Conservation (phyloP, 1,140 invertebrate genomes). For the Colletes latitarsis region DNA sequence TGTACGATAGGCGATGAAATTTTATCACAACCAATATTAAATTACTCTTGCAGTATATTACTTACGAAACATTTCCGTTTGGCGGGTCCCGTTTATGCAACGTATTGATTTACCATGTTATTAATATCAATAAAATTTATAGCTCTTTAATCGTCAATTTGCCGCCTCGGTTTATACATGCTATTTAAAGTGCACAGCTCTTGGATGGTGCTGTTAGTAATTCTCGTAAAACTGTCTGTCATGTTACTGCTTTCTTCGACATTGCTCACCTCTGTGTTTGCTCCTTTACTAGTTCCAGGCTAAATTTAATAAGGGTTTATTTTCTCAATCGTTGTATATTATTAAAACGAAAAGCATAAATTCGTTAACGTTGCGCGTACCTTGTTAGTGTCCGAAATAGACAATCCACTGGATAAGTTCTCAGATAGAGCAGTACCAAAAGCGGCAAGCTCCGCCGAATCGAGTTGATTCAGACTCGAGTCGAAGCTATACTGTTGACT, state of each 20-base stretch:
- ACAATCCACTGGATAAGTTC: constrained; percentile 66
- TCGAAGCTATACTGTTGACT: constrained; percentile 67
- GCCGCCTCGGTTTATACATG: constrained; percentile 68
- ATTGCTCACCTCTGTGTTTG: constrained; percentile 1
- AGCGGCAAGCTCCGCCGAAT: constrained; percentile 62
- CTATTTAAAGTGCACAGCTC: constrained; percentile 75
- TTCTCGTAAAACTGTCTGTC: constrained; percentile 81
- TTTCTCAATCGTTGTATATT: neutral
- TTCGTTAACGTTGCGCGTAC: constrained; percentile 29
- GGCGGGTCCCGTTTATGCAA: constrained; percentile 23
- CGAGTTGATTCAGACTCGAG: constrained; percentile 53
- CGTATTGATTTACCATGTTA: constrained; percentile 14
- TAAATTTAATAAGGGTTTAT: constrained; percentile 36
- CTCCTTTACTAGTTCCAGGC: constrained; percentile 15
- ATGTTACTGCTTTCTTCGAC: constrained; percentile 68
- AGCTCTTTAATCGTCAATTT: constrained; percentile 54
- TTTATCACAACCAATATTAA: constrained; percentile 50
- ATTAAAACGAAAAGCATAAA: neutral
- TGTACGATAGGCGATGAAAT: constrained; percentile 32
- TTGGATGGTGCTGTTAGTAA: constrained; percentile 76
- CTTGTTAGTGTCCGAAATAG: constrained; percentile 59
- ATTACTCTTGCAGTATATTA: constrained; percentile 24
- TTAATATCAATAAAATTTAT: constrained; percentile 18
- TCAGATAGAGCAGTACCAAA: constrained; percentile 61
- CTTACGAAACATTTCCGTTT: constrained; percentile 19